Percentiles rank a stretch among this genome's conserved stretches.
phyloP scores from a whole-genome alignment of 2,888 invertebrate genomes.

The Caenorhabditis japonica region DNA sequence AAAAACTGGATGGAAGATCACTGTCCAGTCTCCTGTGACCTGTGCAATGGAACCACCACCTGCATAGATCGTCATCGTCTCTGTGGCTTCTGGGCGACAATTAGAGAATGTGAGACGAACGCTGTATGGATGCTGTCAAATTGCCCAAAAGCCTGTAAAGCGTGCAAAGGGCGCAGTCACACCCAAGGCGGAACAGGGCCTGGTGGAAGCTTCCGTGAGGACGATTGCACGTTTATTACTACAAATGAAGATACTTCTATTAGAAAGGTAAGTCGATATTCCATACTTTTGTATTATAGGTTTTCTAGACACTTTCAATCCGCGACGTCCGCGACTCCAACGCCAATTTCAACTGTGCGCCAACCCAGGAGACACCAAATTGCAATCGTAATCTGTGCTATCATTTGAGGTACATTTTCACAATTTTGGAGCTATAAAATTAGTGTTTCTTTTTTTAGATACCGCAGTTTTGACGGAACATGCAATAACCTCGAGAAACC shows the following conservation, averaged over 20 bases:
- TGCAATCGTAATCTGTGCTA: slow-evolving; percentile 75
- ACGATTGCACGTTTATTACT: slow-evolving; percentile 75
- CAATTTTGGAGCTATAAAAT: too few relatives aligned
- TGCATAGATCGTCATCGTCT: slow-evolving; percentile 75
- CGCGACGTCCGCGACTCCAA: slow-evolving; percentile 74
- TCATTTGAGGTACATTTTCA: slow-evolving; percentile 64
- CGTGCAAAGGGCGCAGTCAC: slow-evolving; percentile 72
- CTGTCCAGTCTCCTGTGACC: slow-evolving; percentile 74
- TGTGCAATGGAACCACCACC: slow-evolving; percentile 73
- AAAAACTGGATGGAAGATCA: slow-evolving; percentile 76
- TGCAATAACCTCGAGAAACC: slow-evolving; percentile 76
- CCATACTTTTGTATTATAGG: neutral
- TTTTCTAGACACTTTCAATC: slow-evolving; percentile 68
- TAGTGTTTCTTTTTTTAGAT: slow-evolving; percentile 57
- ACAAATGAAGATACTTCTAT: slow-evolving; percentile 73
- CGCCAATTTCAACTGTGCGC: slow-evolving; percentile 74
- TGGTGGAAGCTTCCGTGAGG: slow-evolving; percentile 68
- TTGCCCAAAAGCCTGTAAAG: slow-evolving; percentile 74
- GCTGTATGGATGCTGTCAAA: slow-evolving; percentile 77
- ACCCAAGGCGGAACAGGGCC: slow-evolving; percentile 58
- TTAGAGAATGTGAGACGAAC: slow-evolving; percentile 76
- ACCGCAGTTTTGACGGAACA: slow-evolving; percentile 75
- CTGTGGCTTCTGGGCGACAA: slow-evolving; percentile 75
- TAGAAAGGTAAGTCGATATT: slow-evolving; percentile 42
- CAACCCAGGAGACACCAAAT: slow-evolving; percentile 66